Evolutionary conservation across 1,140 invertebrate genomes (phyloP), one percentile per base, ranked within the genome.

Genomic region (Panagrolaimus sp.): DNA sequence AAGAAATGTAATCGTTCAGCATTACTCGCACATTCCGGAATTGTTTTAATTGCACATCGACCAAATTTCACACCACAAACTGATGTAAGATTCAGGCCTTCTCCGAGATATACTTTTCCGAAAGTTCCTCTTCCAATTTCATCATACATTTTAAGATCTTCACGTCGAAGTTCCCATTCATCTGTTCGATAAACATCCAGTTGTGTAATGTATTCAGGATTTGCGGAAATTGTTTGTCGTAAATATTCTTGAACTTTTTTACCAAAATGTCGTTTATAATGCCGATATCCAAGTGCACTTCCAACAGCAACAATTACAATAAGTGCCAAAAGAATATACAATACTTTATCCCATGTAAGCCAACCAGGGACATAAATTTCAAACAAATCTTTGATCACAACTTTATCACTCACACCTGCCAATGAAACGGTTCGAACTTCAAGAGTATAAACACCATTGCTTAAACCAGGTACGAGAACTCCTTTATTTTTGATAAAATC

Each of bases 121-220:
- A 98, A 98, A 21, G 92, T 94, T 3, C 95, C 95, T 79, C 94
- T 90, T 1, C 95, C 95, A 14, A 97, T 86, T 81, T 94, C 90
- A 66, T 88, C 85, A 3, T 91, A 76, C 67, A 94, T 84, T 76
- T 89, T 87, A 64, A 98, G 89, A 78, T 90, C 91, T 28, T 91
- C 89, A 47, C 93, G 86, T 7, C 90, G 87, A 68, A 98, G 89
- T 86, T 98, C 95, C 93, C 94, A 98, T 80, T 96, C 92, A 84
- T 98, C 94, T 26, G 91, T 89, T 70, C 90, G 88, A 83, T 95
- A 94, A 58, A 89, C 88, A 72, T 81, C 77, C 71, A 81, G 75
- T 65, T 82, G 77, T 65, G 75, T 83, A 21, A 86, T 71, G 71
- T 87, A 87, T 62, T 86, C 85, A 15, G 86, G 86, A 83, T 87